These are phyloP conservation scores for Macroramphosus scolopax DNA, from an alignment of 2,797 vertebrate species.

Conservation along the genomic window DNA sequence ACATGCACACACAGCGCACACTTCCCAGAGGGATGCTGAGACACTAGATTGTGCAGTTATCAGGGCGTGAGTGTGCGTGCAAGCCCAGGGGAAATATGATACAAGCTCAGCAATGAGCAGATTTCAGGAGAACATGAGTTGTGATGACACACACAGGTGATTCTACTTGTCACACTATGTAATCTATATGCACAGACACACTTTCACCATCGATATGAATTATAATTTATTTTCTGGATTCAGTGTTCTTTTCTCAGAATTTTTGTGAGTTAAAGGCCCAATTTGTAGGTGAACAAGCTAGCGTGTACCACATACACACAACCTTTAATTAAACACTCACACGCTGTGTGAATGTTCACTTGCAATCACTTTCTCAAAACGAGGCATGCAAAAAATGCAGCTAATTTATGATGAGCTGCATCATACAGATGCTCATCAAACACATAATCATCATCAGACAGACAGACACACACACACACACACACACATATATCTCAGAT, in stretches of 20 bases:
- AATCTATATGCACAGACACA: constrained; percentile 12
- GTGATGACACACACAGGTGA: constrained; percentile 38
- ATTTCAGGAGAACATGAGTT: constrained; percentile 36
- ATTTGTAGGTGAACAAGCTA: no score
- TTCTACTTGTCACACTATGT: constrained; percentile 30
- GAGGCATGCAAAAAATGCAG: constrained; percentile 49
- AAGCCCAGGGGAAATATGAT: constrained; percentile 37
- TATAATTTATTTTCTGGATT: no score
- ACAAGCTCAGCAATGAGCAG: constrained; percentile 47
- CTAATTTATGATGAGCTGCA: no score
- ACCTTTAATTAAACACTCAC: constrained; percentile 21
- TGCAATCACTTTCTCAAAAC: constrained; percentile 37
- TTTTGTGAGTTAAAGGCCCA: no score
- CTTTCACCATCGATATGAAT: no score
- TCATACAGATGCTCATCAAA: constrained; percentile 19
- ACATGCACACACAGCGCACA: constrained; percentile 31
- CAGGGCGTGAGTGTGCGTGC: constrained; percentile 22
- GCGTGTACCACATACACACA: no score
- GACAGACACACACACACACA: constrained; percentile 4
- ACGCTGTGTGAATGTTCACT: constrained; percentile 24
- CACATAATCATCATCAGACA: constrained; percentile 18
- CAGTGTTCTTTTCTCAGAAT: no score
- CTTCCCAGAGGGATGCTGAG: constrained; percentile 39
- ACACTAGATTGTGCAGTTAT: constrained; percentile 44
- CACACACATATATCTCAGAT: constrained; percentile 28